These are phyloP conservation scores for Hirtodrosophila confusa DNA, from an alignment of 2,888 invertebrate genomes.

Conservation along the genomic window DNA sequence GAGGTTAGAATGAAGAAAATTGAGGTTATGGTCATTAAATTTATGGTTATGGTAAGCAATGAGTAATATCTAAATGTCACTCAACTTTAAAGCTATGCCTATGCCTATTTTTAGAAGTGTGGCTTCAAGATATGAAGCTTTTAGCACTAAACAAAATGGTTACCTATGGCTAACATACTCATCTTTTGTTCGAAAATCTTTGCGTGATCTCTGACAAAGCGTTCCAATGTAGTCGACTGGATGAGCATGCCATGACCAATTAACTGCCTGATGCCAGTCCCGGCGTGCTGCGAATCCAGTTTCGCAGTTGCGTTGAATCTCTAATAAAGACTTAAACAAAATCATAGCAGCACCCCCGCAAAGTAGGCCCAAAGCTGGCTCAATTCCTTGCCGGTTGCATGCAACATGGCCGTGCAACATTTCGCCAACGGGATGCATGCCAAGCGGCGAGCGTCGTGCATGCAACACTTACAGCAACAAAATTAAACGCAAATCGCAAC, in stretches of 20 bases:
- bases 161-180: conserved; percentile 1
- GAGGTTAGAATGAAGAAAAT: too few species aligned
- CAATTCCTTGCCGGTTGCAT: conserved; percentile 20
- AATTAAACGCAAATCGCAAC: conserved; percentile 78
- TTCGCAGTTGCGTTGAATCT: conserved; percentile 27
- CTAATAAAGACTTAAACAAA: conserved; percentile 68
- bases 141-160: conserved; percentile 23
- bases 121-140: background rate
- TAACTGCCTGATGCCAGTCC: conserved; percentile 58
- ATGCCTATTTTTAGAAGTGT: too few species aligned
- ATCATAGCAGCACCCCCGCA: conserved; percentile 69
- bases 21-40: too few species aligned
- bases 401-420: conserved; percentile 58
- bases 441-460: conserved; percentile 51
- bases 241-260: conserved; percentile 70
- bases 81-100: too few species aligned
- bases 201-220: conserved; percentile 49
- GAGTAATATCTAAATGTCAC: too few species aligned
- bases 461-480: conserved; percentile 72
- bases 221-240: conserved; percentile 36
- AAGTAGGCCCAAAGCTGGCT: conserved; percentile 39
- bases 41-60: too few species aligned
- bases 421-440: conserved; percentile 74
- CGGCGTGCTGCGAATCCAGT: conserved; percentile 56
- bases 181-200: conserved; percentile 13